These are phyloP conservation scores for Planococcus citri DNA, from an alignment of 1,140 invertebrate genomes.

Conservation along the genomic window DNA sequence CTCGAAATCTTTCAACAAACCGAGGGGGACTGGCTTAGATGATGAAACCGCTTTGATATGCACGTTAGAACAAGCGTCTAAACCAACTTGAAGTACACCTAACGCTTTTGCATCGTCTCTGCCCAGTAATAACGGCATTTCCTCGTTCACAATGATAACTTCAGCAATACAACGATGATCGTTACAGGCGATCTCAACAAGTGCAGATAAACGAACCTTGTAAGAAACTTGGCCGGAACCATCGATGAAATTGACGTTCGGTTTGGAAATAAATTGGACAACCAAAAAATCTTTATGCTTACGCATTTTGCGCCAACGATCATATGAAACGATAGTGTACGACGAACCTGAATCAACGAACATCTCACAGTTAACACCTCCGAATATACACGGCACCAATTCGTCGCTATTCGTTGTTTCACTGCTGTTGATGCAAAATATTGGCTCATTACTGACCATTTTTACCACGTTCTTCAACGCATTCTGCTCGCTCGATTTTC, in stretches of 20 bases:
- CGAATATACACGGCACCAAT: background rate
- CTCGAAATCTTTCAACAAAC: background rate
- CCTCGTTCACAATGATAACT: background rate
- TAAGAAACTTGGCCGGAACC: background rate
- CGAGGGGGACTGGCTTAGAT: background rate
- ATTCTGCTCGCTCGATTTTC: no score
- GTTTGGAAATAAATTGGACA: background rate
- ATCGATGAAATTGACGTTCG: background rate
- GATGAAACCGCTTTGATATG: background rate
- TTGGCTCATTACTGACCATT: no score
- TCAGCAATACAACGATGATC: background rate
- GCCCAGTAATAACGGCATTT: background rate
- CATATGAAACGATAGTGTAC: background rate
- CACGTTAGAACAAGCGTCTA: background rate
- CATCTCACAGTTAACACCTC: background rate
- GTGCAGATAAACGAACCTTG: background rate
- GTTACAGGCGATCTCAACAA: background rate
- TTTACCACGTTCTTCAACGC: no score
- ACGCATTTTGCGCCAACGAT: background rate
- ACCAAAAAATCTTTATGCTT: background rate
- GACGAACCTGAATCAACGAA: background rate
- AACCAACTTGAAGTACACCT: background rate
- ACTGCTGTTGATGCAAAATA: no score
- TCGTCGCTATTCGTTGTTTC: no score
- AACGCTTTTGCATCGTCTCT: background rate